Evolutionary conservation across 2,113 vertebrate species (phyloP).

Genomic region (Pseudorhombus dupliciocellatus): DNA sequence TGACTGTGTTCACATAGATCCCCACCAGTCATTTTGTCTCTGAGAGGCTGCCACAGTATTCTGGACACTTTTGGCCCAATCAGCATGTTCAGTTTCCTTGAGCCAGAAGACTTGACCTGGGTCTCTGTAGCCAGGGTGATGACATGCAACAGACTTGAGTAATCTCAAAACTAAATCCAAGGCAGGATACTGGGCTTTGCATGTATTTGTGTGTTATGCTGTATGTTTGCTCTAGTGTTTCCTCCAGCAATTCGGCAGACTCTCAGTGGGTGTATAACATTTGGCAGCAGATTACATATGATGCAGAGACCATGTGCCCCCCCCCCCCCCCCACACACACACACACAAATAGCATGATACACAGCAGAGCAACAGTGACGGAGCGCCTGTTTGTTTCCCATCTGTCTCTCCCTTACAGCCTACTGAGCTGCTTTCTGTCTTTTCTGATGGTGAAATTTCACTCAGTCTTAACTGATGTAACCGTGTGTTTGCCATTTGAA

Average conservation of each 20-base stretch:
- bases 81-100: too few relatives aligned
- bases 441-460: constrained; percentile 55
- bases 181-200: not conserved
- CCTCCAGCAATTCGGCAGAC: constrained; percentile 40
- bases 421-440: constrained; percentile 52
- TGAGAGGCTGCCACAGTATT: too few relatives aligned
- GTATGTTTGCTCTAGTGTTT: constrained; percentile 11
- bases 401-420: constrained; percentile 65
- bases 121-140: too few relatives aligned
- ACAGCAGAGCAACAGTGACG: constrained; percentile 60
- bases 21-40: too few relatives aligned
- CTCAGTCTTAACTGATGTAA: constrained; percentile 68
- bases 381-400: constrained; percentile 69
- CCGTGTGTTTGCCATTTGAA: constrained; percentile 58
- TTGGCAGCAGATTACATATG: constrained; percentile 55
- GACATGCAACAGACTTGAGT: too few relatives aligned
- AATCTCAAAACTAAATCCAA: constrained; percentile 11
- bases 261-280: constrained; percentile 50
- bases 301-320: constrained; percentile 40
- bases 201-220: constrained; percentile 20
- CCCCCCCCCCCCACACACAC: constrained; percentile 7
- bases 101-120: too few relatives aligned
- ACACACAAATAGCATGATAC: constrained; percentile 52
- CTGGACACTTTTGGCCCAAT: too few relatives aligned
- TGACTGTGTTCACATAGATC: too few relatives aligned